Percentiles rank a stretch among this genome's conserved stretches.
Evolutionary conservation across 2,888 invertebrate genomes (phyloP).

Genomic region (Drosophila bunnanda): DNA sequence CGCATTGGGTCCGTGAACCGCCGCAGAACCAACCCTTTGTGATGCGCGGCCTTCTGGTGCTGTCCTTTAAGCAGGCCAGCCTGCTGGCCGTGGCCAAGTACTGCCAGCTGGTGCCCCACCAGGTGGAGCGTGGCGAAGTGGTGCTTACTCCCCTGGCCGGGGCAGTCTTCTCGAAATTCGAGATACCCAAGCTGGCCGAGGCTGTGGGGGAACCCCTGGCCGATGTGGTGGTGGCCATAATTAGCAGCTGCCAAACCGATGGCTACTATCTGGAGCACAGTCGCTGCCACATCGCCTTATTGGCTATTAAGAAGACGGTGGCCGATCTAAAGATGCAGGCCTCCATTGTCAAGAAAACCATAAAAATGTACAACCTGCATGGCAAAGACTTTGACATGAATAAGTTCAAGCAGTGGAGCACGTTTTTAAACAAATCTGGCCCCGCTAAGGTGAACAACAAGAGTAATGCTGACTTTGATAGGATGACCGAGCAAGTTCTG

Average conservation of each 20-base stretch:
- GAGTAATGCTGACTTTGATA: conserved; percentile 23
- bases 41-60: conserved; percentile 32
- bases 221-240: conserved; percentile 51
- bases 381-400: conserved; percentile 53
- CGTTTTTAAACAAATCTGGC: conserved; percentile 24
- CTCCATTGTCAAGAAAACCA: conserved; percentile 43
- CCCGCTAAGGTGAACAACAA: background rate
- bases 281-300: conserved; percentile 62
- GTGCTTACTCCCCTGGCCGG: conserved; percentile 67
- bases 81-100: conserved; percentile 67
- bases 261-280: conserved; percentile 61
- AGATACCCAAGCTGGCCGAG: conserved; percentile 50
- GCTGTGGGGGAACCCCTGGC: conserved; percentile 46
- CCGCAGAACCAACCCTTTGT: conserved; percentile 51
- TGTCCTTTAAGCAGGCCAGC: conserved; percentile 70
- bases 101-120: conserved; percentile 60
- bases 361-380: conserved; percentile 57
- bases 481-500: conserved; percentile 39
- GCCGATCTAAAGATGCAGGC: conserved; percentile 41
- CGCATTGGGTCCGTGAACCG: conserved; percentile 12
- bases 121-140: conserved; percentile 49
- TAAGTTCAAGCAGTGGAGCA: conserved; percentile 39
- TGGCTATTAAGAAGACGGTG: conserved; percentile 56
- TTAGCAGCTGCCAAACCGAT: conserved; percentile 70
- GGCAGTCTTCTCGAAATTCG: conserved; percentile 54